Evolutionary conservation across 2,888 invertebrate genomes (phyloP).

Genomic region (Bombyx huttoni): DNA sequence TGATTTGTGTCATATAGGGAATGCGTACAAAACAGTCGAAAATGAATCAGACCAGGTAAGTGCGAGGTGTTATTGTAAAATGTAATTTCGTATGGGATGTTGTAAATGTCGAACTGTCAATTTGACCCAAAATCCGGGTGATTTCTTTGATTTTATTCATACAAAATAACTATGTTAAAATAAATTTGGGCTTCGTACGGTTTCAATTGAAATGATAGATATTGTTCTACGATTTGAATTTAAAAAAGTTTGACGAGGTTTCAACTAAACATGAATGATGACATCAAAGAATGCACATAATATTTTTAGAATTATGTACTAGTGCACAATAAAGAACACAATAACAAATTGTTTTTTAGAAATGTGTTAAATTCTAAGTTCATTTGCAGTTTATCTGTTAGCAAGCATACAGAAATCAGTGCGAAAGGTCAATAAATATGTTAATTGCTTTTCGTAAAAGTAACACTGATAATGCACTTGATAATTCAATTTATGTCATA

Average conservation of each 20-base stretch:
- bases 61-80: constrained; percentile 34
- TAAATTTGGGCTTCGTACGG: not conserved
- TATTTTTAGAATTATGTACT: constrained; percentile 69
- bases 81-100: constrained; percentile 32
- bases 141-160: constrained; percentile 5
- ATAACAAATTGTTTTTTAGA: constrained; percentile 45
- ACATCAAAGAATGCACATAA: constrained; percentile 61
- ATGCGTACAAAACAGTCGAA: constrained; percentile 67
- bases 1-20: constrained; percentile 69
- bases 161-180: not conserved
- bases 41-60: constrained; percentile 67
- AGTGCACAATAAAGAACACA: constrained; percentile 54
- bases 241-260: not conserved
- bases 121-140: constrained; percentile 58
- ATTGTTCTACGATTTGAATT: not conserved
- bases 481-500: not conserved
- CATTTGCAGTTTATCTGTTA: not conserved
- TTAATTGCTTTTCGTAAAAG: not conserved
- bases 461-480: not conserved
- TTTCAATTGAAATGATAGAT: not conserved
- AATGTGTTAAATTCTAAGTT: constrained; percentile 22
- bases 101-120: constrained; percentile 66
- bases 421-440: not conserved
- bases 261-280: constrained; percentile 29
- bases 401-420: not conserved